Conservation (phyloP, 2,888 invertebrate genomes). For the Poecilobothrus nobilitatus region DNA sequence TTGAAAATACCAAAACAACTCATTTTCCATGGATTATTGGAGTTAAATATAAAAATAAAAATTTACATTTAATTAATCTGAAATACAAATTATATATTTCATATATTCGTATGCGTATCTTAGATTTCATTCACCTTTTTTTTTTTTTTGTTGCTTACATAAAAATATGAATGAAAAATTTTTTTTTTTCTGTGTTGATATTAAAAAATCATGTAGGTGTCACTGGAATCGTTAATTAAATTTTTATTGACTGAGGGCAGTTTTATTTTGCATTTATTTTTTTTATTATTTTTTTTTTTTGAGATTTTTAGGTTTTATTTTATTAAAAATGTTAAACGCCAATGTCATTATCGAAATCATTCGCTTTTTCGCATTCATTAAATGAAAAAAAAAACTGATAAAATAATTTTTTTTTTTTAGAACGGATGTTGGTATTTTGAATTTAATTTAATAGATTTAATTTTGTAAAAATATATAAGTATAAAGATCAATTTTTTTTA, state of each 20-base stretch:
- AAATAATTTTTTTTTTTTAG: too few species aligned
- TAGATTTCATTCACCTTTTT: not conserved
- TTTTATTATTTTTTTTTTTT: not conserved
- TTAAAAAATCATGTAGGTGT: not conserved
- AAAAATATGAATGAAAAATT: not conserved
- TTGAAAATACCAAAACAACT: too few species aligned
- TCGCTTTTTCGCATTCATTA: not conserved
- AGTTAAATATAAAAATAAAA: too few species aligned
- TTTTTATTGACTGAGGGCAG: constrained; percentile 1
- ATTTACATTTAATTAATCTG: too few species aligned
- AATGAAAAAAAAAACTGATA: too few species aligned
- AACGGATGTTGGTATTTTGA: not conserved
- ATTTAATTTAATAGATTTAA: too few species aligned
- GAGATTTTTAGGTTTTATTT: too few species aligned
- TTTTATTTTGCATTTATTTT: not conserved
- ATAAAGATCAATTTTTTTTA: too few species aligned
- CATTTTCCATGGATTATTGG: too few species aligned
- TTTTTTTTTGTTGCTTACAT: not conserved
- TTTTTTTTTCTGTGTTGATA: not conserved
- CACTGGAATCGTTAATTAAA: not conserved
- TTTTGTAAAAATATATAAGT: too few species aligned
- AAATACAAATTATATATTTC: too few species aligned
- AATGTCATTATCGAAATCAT: not conserved
- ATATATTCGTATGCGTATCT: too few species aligned
- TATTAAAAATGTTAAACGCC: not conserved